phyloP scores from a whole-genome alignment of 2,797 vertebrate species.

The Microcaecilia unicolor region DNA sequence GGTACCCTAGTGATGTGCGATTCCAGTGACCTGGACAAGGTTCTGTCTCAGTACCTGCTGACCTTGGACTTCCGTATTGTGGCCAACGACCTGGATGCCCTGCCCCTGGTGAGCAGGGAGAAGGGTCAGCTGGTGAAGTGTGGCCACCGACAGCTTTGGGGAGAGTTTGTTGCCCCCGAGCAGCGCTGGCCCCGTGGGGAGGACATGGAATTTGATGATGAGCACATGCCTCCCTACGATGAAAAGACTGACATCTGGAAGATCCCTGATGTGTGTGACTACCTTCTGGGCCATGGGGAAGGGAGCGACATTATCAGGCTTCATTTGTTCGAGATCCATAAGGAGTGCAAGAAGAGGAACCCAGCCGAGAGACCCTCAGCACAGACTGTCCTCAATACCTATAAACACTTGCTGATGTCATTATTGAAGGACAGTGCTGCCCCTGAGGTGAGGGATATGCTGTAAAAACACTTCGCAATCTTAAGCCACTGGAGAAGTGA shows the following conservation, averaged over 20 bases:
- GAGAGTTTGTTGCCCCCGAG: constrained; percentile 89
- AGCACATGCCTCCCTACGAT: constrained; percentile 79
- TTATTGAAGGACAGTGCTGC: constrained; percentile 58
- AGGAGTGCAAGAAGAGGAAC: constrained; percentile 65
- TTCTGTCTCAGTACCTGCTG: constrained; percentile 84
- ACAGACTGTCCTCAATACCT: constrained; percentile 62
- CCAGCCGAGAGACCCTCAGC: constrained; percentile 74
- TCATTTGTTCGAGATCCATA: constrained; percentile 85
- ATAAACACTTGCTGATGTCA: constrained; percentile 63
- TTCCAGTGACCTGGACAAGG: constrained; percentile 83
- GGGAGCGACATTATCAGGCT: constrained; percentile 87
- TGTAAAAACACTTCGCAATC: no score
- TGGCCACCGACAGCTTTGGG: constrained; percentile 70
- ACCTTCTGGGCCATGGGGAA: constrained; percentile 72
- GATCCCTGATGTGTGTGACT: constrained; percentile 80
- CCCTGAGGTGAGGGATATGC: constrained; percentile 68
- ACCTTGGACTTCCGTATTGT: constrained; percentile 75
- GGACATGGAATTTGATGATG: constrained; percentile 58
- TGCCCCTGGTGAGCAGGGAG: constrained; percentile 68
- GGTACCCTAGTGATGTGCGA: constrained; percentile 93
- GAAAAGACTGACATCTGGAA: constrained; percentile 95
- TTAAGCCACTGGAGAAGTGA: no score
- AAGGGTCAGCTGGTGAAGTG: constrained; percentile 63
- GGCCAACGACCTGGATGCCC: constrained; percentile 84
- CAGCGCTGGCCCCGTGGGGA: constrained; percentile 78